Base-by-base conservation (phyloP, 2,888 invertebrate genomes). In the Phania funesta region DNA sequence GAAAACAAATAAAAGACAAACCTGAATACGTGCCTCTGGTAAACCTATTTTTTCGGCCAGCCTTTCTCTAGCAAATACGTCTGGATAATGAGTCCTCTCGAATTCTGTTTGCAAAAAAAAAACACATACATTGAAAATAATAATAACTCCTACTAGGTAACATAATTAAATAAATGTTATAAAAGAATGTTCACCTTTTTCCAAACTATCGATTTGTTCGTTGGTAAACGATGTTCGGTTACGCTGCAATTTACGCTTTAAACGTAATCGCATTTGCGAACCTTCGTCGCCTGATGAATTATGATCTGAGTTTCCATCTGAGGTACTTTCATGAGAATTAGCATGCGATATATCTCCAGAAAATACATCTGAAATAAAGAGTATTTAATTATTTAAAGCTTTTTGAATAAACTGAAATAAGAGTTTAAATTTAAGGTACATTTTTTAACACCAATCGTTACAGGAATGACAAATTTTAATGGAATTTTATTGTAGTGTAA, bases 21-120 rank as follows among this genome's bases (percentile, higher is more conserved):
- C 98, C 96, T 98, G 98, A 94, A 98, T 98, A 95, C 98, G 95
- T 93, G 98, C 98, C 95, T 98, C 98, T 92, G 98, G 98, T 92
- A 98, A 95, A 93, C 97, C 97, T 92, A 98, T 98, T 94, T 98
- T 98, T 93, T 96, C 96, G 85, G 98, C 98, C 91, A 98, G 94
- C 92, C 97, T 94, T 92, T 98, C 98, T 88, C 98, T 93, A 86
- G 98, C 98, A 92, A 98, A 98, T 86, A 98, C 98, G 92, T 98
- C 98, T 84, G 98, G 98, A 92, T 98, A 98, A 92, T 98, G 98
- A 87, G 98, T 98, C 92, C 98, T 93, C 93, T 98, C 98, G 93
- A 98, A 98, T 93, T 98, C 98, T 98, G 93, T 20, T 84, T 84
- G 38, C 8, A 35, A 9, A 9, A 29, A 64, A 60, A 9, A 11